Percentiles rank a stretch among this genome's conserved stretches.
These are phyloP conservation scores for Tethea ocularis DNA, from an alignment of 2,888 invertebrate genomes.

Conservation along the genomic window DNA sequence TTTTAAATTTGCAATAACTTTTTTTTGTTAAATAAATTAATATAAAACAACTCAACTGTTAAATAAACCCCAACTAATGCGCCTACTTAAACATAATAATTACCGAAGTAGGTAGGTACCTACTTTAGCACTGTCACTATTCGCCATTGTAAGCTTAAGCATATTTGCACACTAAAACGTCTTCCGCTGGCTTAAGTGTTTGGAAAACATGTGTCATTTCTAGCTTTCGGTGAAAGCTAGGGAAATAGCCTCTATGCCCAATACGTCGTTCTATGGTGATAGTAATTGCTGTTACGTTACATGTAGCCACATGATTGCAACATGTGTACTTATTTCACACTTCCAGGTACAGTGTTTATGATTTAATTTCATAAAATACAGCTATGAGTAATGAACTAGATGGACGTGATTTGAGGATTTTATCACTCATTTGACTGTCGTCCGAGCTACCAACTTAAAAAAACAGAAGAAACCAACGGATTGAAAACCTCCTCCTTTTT, in stretches of 20 bases:
- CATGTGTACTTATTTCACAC: conserved; percentile 2
- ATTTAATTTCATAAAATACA: too few species aligned
- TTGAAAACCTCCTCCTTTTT: too few species aligned
- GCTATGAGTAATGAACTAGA: too few species aligned
- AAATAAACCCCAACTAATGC: background rate
- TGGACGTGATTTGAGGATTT: too few species aligned
- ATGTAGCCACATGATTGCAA: background rate
- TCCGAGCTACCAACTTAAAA: too few species aligned
- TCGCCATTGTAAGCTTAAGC: conserved; percentile 19
- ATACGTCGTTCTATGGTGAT: background rate
- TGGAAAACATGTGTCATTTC: conserved; percentile 51
- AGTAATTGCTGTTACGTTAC: background rate
- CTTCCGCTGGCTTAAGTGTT: conserved; percentile 33
- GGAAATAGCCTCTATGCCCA: conserved; percentile 20
- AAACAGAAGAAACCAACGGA: too few species aligned
- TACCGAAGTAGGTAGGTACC: too few species aligned
- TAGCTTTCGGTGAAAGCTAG: conserved; percentile 58
- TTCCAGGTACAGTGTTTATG: background rate
- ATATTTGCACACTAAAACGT: conserved; percentile 31
- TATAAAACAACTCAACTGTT: background rate
- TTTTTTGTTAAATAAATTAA: background rate
- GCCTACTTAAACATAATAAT: background rate
- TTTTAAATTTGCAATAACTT: background rate
- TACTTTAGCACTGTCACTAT: background rate
- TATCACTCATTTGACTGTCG: too few species aligned